A percentile compares a stretch with the other conserved stretches of the same genome.
Evolutionary conservation across 2,797 vertebrate genomes (phyloP).

Genomic region (Thunnus albacares): DNA sequence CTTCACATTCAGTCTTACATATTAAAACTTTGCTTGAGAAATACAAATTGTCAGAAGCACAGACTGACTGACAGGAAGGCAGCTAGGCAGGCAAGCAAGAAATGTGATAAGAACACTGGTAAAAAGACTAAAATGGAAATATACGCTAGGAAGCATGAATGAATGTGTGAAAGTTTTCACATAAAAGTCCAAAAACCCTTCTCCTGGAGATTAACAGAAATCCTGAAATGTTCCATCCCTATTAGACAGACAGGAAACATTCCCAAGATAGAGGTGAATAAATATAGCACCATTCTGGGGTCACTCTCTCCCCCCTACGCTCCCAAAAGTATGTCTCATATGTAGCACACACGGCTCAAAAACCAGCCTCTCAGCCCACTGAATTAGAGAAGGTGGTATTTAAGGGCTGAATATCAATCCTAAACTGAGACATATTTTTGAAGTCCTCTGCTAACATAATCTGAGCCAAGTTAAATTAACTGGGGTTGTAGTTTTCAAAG

Average conservation of each 20-base stretch:
- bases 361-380: slow-evolving; percentile 29
- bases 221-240: slow-evolving; percentile 29
- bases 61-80: slow-evolving; percentile 28
- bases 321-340: slow-evolving; percentile 61
- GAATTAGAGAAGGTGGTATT: slow-evolving; percentile 35
- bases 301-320: slow-evolving; percentile 47
- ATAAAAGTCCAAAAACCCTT: slow-evolving; percentile 26
- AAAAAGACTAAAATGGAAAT: slow-evolving; percentile 20
- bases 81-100: slow-evolving; percentile 26
- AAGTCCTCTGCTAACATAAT: background rate
- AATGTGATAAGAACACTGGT: slow-evolving; percentile 45
- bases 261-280: slow-evolving; percentile 61
- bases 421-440: slow-evolving; percentile 34
- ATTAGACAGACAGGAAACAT: slow-evolving; percentile 35
- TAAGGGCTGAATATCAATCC: slow-evolving; percentile 44
- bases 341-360: slow-evolving; percentile 57
- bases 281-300: slow-evolving; percentile 63
- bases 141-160: slow-evolving; percentile 8
- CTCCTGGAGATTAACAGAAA: slow-evolving; percentile 33
- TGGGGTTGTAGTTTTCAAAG: slow-evolving; percentile 27
- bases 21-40: slow-evolving; percentile 49
- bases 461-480: slow-evolving; percentile 3
- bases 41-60: slow-evolving; percentile 47
- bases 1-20: slow-evolving; percentile 57
- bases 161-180: slow-evolving; percentile 21